Percentiles rank a stretch among this genome's conserved stretches.
phyloP scores from a whole-genome alignment of 2,797 vertebrate genomes.

The Morus bassanus region DNA sequence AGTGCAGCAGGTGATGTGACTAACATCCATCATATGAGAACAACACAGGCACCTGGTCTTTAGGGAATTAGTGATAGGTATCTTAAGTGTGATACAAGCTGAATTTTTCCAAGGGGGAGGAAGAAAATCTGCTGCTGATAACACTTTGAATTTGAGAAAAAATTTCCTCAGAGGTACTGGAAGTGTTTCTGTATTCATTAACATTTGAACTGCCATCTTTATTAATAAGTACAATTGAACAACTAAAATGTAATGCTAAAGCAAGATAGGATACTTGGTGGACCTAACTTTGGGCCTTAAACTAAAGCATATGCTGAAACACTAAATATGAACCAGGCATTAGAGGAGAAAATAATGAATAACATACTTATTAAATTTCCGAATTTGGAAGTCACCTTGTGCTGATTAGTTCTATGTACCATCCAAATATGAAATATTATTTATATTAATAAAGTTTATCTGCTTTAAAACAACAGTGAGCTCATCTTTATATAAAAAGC shows the following conservation, averaged over 20 bases:
- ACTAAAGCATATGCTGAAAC: not conserved
- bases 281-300: not conserved
- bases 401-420: not conserved
- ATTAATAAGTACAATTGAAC: not conserved
- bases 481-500: not conserved
- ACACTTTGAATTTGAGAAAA: not conserved
- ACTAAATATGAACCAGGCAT: not conserved
- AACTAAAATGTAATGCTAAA: not conserved
- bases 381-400: not conserved
- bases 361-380: not conserved
- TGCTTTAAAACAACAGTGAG: not conserved
- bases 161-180: not conserved
- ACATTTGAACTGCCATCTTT: not conserved
- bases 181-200: not conserved
- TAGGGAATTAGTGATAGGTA: not conserved
- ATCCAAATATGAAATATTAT: not conserved
- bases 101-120: not conserved
- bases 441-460: not conserved
- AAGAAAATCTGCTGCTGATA: not conserved
- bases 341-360: not conserved
- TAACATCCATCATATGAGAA: constrained; percentile 3
- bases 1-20: constrained; percentile 26
- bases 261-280: not conserved
- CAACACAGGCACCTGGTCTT: not conserved
- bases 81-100: not conserved